Base-by-base conservation (phyloP, 2,113 vertebrate genomes). In the Clupea harengus region DNA sequence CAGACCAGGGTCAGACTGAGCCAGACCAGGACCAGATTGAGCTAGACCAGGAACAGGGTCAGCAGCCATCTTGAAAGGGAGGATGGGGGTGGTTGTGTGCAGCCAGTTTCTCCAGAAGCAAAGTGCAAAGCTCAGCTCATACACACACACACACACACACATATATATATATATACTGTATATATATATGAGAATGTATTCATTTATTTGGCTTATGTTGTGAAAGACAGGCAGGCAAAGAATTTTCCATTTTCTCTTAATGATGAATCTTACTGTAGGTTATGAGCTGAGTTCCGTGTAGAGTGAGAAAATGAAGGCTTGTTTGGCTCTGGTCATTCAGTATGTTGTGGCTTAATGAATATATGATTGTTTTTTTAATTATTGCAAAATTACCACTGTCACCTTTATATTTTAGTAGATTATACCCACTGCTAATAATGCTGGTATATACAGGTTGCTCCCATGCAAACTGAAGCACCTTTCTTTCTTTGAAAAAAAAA, bases 381-480 rank as follows among this genome's bases (percentile, higher is more conserved):
- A 72, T 72, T 72, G 64, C 64, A 72, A 72, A 72, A 72, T 13
- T 72, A 72, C 64, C 64, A 72, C 64, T 72, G 64, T 72, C 64
- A 72, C n/a, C 64, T 72, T 72, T 72, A 72, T 72, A 72, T 9
- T 72, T 28, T 72, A 32, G 11, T 72, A 72, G n/a, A 72, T 67
- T 67, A 28, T 72, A 72, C 25, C 64, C 64, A 72, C 64, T 72
- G 64, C 64, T 72, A 72, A 28, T 72, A 28, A 28, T 72, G 64
- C 64, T 72, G 64, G 64, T 72, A 13, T 72, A 72, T 72, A 72
- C 64, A 72, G 8, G 11, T 72, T 13, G 25, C 64, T 72, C 64
- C 64, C 64, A 72, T 72, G 64, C 64, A 72, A 72, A 72, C 64
- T 72, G 64, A 72, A 72, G 64, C 64, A 72, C 64, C 64, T 72